phyloP scores from a whole-genome alignment of 2,113 vertebrate species.

The Halichoeres trimaculatus region DNA sequence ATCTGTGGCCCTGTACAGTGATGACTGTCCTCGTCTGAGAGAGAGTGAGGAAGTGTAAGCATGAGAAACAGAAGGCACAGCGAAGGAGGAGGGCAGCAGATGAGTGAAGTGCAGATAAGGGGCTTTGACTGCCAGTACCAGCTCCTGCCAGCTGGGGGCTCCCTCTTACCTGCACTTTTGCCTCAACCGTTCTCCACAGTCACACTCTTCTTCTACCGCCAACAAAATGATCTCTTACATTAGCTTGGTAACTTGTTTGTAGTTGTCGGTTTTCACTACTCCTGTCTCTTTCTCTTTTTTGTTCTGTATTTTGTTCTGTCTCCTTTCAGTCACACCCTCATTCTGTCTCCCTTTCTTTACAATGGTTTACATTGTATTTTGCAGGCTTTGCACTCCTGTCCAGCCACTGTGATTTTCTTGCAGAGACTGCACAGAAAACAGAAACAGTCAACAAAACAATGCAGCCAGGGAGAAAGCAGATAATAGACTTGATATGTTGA shows the following conservation, averaged over 20 bases:
- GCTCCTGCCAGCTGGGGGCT: slow-evolving; percentile 63
- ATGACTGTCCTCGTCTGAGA: slow-evolving; percentile 16
- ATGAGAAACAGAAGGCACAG: neutral
- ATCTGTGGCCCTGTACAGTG: slow-evolving; percentile 38
- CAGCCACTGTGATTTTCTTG: slow-evolving; percentile 45
- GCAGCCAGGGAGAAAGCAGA: slow-evolving; percentile 14
- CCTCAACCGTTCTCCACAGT: slow-evolving; percentile 15
- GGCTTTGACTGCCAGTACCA: slow-evolving; percentile 7
- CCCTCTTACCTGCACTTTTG: slow-evolving; percentile 54
- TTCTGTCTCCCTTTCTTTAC: slow-evolving; percentile 58
- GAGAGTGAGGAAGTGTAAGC: neutral
- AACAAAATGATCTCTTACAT: slow-evolving; percentile 26
- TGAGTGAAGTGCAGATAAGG: neutral
- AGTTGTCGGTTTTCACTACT: slow-evolving; percentile 30
- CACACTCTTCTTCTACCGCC: slow-evolving; percentile 6
- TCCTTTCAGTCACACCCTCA: slow-evolving; percentile 55
- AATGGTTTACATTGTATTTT: slow-evolving; percentile 36
- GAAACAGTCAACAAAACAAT: slow-evolving; percentile 38
- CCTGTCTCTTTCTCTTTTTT: neutral
- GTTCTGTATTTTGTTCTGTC: slow-evolving; percentile 16
- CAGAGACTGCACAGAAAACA: slow-evolving; percentile 41
- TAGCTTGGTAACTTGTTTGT: slow-evolving; percentile 38
- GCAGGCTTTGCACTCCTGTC: slow-evolving; percentile 51
- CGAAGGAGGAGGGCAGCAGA: accelerated
- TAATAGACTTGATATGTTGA: neutral